Percentiles rank a stretch among this genome's conserved stretches.
Conservation (phyloP, 2,113 vertebrate genomes). For the Sinocyclocheilus anshuiensis region DNA sequence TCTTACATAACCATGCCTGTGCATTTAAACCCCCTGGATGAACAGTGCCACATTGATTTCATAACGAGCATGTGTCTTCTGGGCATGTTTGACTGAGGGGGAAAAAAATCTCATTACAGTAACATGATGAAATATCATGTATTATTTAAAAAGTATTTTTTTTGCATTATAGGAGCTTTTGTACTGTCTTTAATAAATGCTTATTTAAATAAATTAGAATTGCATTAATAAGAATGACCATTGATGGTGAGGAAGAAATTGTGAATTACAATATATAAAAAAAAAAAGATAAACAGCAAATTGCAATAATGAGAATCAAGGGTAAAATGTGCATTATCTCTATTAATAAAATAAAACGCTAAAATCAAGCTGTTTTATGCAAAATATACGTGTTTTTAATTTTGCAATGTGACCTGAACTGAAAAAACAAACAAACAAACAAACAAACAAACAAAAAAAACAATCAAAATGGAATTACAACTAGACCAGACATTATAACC, state of each 20-base stretch:
- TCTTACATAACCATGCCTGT: conserved; percentile 71
- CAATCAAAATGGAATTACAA: too few relatives aligned
- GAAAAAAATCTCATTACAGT: neutral
- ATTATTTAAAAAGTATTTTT: neutral
- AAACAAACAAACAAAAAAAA: too few relatives aligned
- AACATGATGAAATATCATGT: neutral
- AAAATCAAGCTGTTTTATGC: too few relatives aligned
- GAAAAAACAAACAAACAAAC: too few relatives aligned
- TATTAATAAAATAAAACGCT: too few relatives aligned
- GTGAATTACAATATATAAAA: neutral
- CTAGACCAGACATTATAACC: too few relatives aligned
- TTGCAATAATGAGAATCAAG: neutral
- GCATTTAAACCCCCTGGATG: conserved; percentile 69
- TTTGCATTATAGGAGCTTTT: neutral
- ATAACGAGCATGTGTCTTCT: conserved; percentile 50
- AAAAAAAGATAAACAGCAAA: neutral
- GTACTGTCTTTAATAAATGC: neutral
- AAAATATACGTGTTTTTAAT: too few relatives aligned
- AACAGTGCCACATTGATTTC: conserved; percentile 63
- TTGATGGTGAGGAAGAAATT: neutral
- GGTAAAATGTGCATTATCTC: neutral
- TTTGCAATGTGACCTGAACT: too few relatives aligned
- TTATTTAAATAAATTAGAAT: neutral
- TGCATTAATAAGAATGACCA: neutral
- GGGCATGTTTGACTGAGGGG: neutral